These are phyloP conservation scores for Bujurquina vittata DNA, from an alignment of 2,113 vertebrate species.

Conservation along the genomic window DNA sequence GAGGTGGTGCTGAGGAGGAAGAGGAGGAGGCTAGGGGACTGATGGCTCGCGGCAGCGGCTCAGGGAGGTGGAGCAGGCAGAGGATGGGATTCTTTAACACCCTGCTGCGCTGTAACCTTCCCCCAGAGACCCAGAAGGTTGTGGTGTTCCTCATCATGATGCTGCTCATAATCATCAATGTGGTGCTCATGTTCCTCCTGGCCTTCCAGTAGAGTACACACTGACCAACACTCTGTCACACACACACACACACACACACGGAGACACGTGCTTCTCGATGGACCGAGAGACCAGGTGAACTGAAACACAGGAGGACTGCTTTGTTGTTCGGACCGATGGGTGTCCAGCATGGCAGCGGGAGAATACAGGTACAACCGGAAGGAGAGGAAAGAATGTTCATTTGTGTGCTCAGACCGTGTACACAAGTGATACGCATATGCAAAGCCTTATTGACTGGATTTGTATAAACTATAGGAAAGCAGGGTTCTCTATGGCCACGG, in stretches of 20 bases:
- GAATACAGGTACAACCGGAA: conserved; percentile 60
- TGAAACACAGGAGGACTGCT: conserved; percentile 6
- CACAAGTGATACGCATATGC: not conserved
- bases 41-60: conserved; percentile 82
- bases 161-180: conserved; percentile 95
- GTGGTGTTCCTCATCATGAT: conserved; percentile 96
- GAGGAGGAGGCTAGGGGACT: conserved; percentile 51
- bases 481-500: not conserved
- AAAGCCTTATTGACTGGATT: not conserved
- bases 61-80: conserved; percentile 81
- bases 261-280: not conserved
- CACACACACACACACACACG: not conserved
- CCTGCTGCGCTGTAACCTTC: conserved; percentile 93
- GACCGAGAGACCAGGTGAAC: conserved; percentile 11
- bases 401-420: not conserved
- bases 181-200: conserved; percentile 96
- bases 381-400: not conserved
- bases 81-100: conserved; percentile 83
- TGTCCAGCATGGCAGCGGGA: conserved; percentile 51
- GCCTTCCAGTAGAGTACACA: conserved; percentile 87
- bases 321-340: conserved; percentile 60
- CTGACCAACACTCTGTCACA: not conserved
- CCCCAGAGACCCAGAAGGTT: conserved; percentile 91
- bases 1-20: conserved; percentile 49
- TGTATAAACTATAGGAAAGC: not conserved